These are phyloP conservation scores for Drosophila mimica DNA, from an alignment of 2,888 invertebrate species.

Conservation along the genomic window DNA sequence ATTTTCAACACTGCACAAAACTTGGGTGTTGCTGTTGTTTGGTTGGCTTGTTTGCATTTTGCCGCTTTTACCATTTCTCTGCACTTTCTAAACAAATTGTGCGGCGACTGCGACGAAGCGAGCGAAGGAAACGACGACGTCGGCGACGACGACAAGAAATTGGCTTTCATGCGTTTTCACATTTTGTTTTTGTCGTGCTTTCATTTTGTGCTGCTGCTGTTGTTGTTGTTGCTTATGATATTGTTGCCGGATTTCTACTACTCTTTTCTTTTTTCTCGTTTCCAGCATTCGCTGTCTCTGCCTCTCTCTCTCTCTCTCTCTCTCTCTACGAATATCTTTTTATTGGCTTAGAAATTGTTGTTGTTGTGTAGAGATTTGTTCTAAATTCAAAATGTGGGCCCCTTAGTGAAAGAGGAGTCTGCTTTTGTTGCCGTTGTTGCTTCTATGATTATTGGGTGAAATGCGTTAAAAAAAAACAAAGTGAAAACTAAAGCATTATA, in stretches of 20 bases:
- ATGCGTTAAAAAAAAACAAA: constrained; percentile 53
- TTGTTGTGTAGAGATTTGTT: constrained; percentile 69
- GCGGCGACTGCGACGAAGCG: constrained; percentile 59
- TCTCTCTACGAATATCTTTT: constrained; percentile 55
- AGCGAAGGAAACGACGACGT: constrained; percentile 50
- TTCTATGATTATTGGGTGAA: constrained; percentile 67
- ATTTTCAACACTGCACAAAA: constrained; percentile 63
- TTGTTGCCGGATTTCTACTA: constrained; percentile 67
- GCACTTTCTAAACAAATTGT: constrained; percentile 83
- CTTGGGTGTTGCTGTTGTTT: constrained; percentile 42
- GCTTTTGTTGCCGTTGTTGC: constrained; percentile 15
- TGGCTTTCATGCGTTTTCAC: constrained; percentile 79
- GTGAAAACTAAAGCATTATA: constrained; percentile 60
- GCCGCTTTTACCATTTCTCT: constrained; percentile 82
- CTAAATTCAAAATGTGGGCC: constrained; percentile 75
- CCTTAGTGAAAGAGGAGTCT: constrained; percentile 63
- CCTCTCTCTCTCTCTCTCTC: constrained; percentile 21
- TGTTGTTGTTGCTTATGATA: constrained; percentile 20
- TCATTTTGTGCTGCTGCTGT: constrained; percentile 60
- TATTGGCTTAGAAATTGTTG: constrained; percentile 74
- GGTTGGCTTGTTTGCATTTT: constrained; percentile 75
- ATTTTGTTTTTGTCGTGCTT: constrained; percentile 81
- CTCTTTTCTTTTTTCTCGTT: constrained; percentile 60
- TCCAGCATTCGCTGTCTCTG: constrained; percentile 40
- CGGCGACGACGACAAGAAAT: constrained; percentile 55